Percentiles rank a stretch among this genome's conserved stretches.
Conservation (phyloP, 1,140 invertebrate species). For the Dreissena rostriformis region DNA sequence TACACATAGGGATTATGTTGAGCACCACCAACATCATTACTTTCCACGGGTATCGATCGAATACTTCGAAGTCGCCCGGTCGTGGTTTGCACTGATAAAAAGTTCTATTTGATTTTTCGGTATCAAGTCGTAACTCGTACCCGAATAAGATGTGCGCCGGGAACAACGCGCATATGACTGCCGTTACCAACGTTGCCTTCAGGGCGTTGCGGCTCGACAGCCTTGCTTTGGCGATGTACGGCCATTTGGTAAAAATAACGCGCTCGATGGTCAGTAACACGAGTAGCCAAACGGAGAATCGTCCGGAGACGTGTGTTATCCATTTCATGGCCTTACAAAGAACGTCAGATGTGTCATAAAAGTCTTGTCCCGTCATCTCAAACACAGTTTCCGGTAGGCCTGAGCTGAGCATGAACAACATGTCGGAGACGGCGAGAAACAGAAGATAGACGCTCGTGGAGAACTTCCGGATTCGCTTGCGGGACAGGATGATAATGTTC, state of each 20-base stretch:
- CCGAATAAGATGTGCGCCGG: not conserved
- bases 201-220: not conserved
- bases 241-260: conserved; percentile 3
- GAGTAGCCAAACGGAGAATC: conserved; percentile 16
- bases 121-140: not conserved
- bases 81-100: not conserved
- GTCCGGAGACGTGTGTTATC: not conserved
- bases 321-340: not conserved
- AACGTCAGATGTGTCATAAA: not conserved
- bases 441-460: conserved; percentile 3
- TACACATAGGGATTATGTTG: not conserved
- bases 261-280: conserved; percentile 23
- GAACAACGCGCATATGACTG: not conserved
- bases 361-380: not conserved
- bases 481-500: conserved; percentile 22
- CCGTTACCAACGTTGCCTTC: not conserved
- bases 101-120: not conserved
- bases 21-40: not conserved
- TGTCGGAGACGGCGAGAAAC: conserved; percentile 3
- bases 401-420: not conserved
- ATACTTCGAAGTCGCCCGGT: not conserved
- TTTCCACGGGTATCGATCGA: not conserved
- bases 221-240: conserved; percentile 6
- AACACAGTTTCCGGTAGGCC: not conserved
- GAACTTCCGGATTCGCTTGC: conserved; percentile 5